Base-by-base conservation (phyloP, 2,888 invertebrate species). In the Bimastos eiseni region DNA sequence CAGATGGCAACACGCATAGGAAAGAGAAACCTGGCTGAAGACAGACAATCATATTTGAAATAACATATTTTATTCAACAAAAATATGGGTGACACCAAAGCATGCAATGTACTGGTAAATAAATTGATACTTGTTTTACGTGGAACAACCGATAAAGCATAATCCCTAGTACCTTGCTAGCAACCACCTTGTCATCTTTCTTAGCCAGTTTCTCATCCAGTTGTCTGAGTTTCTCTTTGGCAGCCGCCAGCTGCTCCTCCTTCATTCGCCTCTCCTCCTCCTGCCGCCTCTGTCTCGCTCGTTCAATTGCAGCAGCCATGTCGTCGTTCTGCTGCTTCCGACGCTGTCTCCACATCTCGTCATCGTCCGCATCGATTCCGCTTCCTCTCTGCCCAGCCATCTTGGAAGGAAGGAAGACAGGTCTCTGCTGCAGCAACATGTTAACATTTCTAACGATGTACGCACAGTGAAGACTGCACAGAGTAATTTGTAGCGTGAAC, bases 231-330 rank as follows among this genome's bases (percentile, higher is more conserved):
- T 97, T 97, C 93, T 97, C 97, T 84, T 96, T 96, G 37, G 96
- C 94, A 95, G 96, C 90, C 8, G 89, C 90, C 55, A 36, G 55
- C 84, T 93, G 92, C 89, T 94, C 94, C 90, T 94, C 93, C 83
- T 93, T 93, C 91, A 91, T 89, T 19, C 89, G 37, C 38, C 89
- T 97, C 94, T 98, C 98, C 94, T 98, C 98, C 94, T 98, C 98
- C 94, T 98, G 98, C 93, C 98, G 97, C 44, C 97, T 96, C 94
- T 89, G 83, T 55, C 94, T 97, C 0, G 98, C 98, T 44, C 98
- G 96, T 93, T 97, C 97, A 33, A 97, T 97, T 0, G 97, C 97
- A 91, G 97, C 96, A 96, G 94, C 96, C 92, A 91, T 91, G 49
- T 91, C 91, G 33, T 92, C 92, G n/a, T 36, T 83, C 89, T 90